Evolutionary conservation across 2,113 vertebrate genomes (phyloP).

Genomic region (Phaethon lepturus): DNA sequence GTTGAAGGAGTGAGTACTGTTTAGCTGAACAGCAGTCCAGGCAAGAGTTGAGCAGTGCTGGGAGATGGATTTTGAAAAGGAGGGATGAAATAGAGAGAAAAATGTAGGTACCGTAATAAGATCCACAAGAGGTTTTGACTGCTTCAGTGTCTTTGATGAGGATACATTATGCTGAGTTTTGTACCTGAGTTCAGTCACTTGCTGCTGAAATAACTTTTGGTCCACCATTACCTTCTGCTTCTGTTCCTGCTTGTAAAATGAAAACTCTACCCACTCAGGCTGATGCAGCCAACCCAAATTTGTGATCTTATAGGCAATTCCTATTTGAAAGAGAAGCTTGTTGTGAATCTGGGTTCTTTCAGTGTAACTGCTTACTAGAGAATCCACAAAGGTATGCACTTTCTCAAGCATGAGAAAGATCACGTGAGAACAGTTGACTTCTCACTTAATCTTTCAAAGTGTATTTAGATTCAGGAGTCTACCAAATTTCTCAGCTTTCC

Average conservation of each 20-base stretch:
- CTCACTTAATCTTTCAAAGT: neutral
- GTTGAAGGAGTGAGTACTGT: no score
- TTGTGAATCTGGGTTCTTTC: neutral
- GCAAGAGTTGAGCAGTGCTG: no score
- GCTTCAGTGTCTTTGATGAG: no score
- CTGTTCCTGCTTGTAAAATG: neutral
- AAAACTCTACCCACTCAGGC: neutral
- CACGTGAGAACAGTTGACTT: neutral
- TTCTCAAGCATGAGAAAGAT: neutral
- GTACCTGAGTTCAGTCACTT: rapidly evolving
- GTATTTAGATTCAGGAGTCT: neutral
- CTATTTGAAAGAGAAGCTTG: neutral
- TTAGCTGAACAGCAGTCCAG: no score
- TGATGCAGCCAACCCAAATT: neutral
- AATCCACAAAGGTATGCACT: neutral
- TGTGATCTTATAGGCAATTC: neutral
- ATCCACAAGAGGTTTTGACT: no score
- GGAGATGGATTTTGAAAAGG: no score
- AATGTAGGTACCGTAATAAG: no score
- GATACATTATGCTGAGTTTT: no score
- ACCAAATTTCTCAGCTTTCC: neutral
- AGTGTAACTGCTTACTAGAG: neutral
- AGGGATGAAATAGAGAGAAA: no score
- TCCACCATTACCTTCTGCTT: neutral
- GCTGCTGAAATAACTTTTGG: neutral